phyloP scores from a whole-genome alignment of 2,113 vertebrate species.

The Osmerus eperlanus region DNA sequence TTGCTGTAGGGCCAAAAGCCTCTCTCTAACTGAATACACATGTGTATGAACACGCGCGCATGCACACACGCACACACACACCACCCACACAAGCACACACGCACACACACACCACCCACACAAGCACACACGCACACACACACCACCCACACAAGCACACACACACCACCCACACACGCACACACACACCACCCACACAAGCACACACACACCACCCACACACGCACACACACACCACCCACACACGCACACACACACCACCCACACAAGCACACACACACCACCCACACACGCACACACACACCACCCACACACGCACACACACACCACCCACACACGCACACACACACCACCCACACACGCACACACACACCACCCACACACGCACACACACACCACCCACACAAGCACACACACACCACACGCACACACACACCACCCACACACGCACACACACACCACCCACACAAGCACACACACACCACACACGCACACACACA shows the following conservation, averaged over 20 bases:
- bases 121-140: neutral
- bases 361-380: neutral
- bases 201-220: conserved; percentile 11
- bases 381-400: conserved; percentile 8
- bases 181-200: neutral
- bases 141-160: conserved; percentile 4
- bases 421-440: conserved; percentile 9
- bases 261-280: conserved; percentile 13
- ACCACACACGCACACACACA: conserved; percentile 5
- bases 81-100: conserved; percentile 1
- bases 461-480: conserved; percentile 2
- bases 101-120: conserved; percentile 7
- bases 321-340: neutral
- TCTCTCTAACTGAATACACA: conserved; percentile 52
- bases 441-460: conserved; percentile 8
- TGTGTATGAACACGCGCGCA: conserved; percentile 20
- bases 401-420: conserved; percentile 2
- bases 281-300: conserved; percentile 12
- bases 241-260: neutral
- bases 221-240: neutral
- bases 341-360: too few relatives aligned
- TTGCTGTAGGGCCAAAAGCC: conserved; percentile 28
- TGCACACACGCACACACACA: neutral
- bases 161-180: conserved; percentile 6
- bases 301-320: neutral